Base-by-base conservation (phyloP, 35 echinoderm and acorn worm species). In the Amphiura filiformis region DNA sequence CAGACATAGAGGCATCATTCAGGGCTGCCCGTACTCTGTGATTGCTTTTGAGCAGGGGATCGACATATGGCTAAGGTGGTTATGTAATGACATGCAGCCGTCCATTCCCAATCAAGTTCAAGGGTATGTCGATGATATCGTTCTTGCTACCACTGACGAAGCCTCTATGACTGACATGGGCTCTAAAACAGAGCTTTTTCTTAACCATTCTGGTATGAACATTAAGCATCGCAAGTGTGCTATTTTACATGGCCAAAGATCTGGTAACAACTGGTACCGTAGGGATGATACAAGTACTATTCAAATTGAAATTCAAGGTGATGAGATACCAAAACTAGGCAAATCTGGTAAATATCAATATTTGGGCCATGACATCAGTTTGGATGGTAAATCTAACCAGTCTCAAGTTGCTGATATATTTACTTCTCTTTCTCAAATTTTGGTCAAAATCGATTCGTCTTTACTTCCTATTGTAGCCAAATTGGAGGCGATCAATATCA, bases 311-410 rank as follows among this genome's bases (percentile, higher is more conserved):
- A 15, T 11, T 30, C 61, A 70, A 70, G 61, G 28, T 70, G 61
- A 70, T 70, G 61, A 70, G 15, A 70, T 70, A 70, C 61, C 61
- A 70, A 70, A 70, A 30, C 28, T 26, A 13, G 61, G 61, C 61
- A 70, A 70, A 70, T 70, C 61, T 70, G 17, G 61, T 70, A 70
- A 70, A 70, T 70, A n/a, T n/a, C n/a, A n/a, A n/a, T n/a, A n/a
- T n/a, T n/a, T n/a, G n/a, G n/a, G n/a, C n/a, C n/a, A n/a, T n/a
- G n/a, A n/a, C n/a, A n/a, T n/a, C n/a, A n/a, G n/a, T n/a, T n/a
- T n/a, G n/a, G n/a, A n/a, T n/a, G n/a, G n/a, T n/a, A n/a, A n/a
- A n/a, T n/a, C n/a, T n/a, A n/a, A n/a, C n/a, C n/a, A n/a, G n/a
- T n/a, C n/a, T n/a, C n/a, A n/a, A n/a, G n/a, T n/a, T n/a, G n/a